Base-by-base conservation (phyloP, 2,113 vertebrate genomes). In the Dicaeum eximium region DNA sequence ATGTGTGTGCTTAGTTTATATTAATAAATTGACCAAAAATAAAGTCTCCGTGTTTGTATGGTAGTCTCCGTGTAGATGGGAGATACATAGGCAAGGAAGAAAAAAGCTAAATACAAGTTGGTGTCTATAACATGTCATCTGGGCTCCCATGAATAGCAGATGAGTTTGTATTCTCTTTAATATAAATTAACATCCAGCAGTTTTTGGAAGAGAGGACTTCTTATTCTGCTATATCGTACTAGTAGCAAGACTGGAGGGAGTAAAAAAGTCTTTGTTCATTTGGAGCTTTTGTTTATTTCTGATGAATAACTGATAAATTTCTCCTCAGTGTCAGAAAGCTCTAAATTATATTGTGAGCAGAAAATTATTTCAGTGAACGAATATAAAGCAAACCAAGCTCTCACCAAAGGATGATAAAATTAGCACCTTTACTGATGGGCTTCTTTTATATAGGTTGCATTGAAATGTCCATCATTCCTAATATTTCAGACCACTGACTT, bases 381-480 rank as follows among this genome's bases (percentile, higher is more conserved):
- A 67, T 66, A 91, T 90, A 75, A 81, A 66, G 35, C 47, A 60
- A 84, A 58, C 48, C 56, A 67, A 93, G 78, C 96, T 95, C 18
- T 96, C 70, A 90, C 77, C 79, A 75, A 75, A 94, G 89, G 47
- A 70, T 40, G 17, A 84, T 94, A 64, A 89, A 91, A 71, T 88
- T 92, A 97, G 79, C 86, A 89, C 37, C 80, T 91, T 97, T 85
- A 86, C 50, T 66, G 77, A 79, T 97, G 71, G 71, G 74, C 78
- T 97, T 96, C 62, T 92, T 91, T 95, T 94, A 88, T 91, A 84
- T 95, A 92, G 40, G 23, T 90, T 96, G 90, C 80, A 92, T 95
- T 97, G 94, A 97, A 97, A 97, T 95, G 93, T 87, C 95, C 95
- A 72, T 96, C 80, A 81, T 97, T 96, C 81, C 90, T 97, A 90